A percentile compares a stretch with the other conserved stretches of the same genome.
These are phyloP conservation scores for Aphelinus certus DNA, from an alignment of 1,140 invertebrate genomes.

Conservation along the genomic window DNA sequence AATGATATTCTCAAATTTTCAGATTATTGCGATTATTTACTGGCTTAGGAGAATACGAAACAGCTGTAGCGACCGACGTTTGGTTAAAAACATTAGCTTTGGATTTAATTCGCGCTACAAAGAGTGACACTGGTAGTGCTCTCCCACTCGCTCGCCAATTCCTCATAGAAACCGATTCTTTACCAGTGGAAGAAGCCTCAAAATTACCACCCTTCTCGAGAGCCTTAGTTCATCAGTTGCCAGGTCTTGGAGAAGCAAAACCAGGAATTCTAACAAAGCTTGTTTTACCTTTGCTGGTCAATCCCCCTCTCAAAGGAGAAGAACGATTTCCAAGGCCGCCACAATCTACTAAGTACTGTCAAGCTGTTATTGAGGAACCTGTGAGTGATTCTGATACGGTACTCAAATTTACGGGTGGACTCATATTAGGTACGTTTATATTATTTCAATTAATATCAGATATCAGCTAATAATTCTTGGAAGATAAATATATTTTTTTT, in stretches of 20 bases:
- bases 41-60: conserved; percentile 78
- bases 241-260: conserved; percentile 82
- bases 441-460: background rate
- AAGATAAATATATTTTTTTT: background rate
- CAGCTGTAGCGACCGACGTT: conserved; percentile 82
- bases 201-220: conserved; percentile 75
- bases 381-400: conserved; percentile 83
- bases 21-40: conserved; percentile 86
- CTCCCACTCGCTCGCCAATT: conserved; percentile 73
- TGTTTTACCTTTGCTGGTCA: conserved; percentile 80
- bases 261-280: conserved; percentile 84
- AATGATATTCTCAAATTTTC: conserved; percentile 29
- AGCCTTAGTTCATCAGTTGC: conserved; percentile 80
- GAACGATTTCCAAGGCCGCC: conserved; percentile 62
- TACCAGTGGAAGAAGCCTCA: conserved; percentile 58
- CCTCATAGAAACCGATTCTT: conserved; percentile 69
- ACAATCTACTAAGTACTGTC: conserved; percentile 67
- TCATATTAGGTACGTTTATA: conserved; percentile 70
- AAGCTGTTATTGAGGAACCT: conserved; percentile 86
- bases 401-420: conserved; percentile 92
- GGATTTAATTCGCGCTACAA: conserved; percentile 80
- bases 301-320: conserved; percentile 54
- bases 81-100: conserved; percentile 85
- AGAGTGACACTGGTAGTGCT: conserved; percentile 71
- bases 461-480: background rate